These are phyloP conservation scores for Morpho helenor DNA, from an alignment of 2,888 invertebrate species.

Conservation along the genomic window DNA sequence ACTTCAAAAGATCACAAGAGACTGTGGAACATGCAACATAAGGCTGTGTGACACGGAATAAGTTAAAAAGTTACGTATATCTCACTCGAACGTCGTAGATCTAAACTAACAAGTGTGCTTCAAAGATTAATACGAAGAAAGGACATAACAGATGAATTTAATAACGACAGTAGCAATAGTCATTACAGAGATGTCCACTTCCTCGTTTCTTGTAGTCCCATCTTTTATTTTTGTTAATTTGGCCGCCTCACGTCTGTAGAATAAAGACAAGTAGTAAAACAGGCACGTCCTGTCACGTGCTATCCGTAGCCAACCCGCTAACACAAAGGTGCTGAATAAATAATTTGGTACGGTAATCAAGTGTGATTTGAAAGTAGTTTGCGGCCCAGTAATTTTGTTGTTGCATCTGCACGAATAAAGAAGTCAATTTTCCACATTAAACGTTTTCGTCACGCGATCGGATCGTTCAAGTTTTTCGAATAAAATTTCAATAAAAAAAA, in stretches of 20 bases:
- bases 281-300: constrained; percentile 10
- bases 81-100: too few relatives aligned
- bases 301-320: constrained; percentile 3
- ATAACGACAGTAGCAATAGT: too few relatives aligned
- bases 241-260: not conserved
- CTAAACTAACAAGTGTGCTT: too few relatives aligned
- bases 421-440: constrained; percentile 15
- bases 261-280: constrained; percentile 16
- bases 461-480: constrained; percentile 7
- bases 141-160: too few relatives aligned
- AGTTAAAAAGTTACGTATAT: too few relatives aligned
- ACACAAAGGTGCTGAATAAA: constrained; percentile 12
- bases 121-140: too few relatives aligned
- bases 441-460: constrained; percentile 17
- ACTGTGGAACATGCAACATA: too few relatives aligned
- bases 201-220: not conserved
- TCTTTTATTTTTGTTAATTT: not conserved
- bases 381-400: constrained; percentile 17
- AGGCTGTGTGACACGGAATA: too few relatives aligned
- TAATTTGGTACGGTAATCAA: constrained; percentile 18
- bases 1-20: too few relatives aligned
- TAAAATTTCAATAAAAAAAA: not conserved
- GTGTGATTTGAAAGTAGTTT: constrained; percentile 21
- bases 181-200: too few relatives aligned
- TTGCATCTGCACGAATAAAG: constrained; percentile 14